Percentiles rank a stretch among this genome's conserved stretches.
phyloP scores from a whole-genome alignment of 1,140 invertebrate species.

The Bombus affinis region DNA sequence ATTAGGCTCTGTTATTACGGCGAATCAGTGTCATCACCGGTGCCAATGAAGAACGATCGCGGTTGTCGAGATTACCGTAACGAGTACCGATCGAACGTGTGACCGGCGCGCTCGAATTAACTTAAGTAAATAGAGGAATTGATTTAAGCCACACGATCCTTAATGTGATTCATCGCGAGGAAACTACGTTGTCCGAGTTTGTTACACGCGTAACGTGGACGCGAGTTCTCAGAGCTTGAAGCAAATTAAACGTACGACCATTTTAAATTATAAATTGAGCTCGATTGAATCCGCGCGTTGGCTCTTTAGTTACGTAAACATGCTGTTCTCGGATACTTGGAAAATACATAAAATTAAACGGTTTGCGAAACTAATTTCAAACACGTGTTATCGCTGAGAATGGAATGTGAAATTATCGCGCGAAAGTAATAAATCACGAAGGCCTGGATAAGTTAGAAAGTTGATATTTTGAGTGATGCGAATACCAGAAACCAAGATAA shows the following conservation, averaged over 20 bases:
- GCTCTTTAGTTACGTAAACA: too few relatives aligned
- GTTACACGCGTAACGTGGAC: background rate
- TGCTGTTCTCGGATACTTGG: background rate
- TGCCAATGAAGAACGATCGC: slow-evolving; percentile 57
- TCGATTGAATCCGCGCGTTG: background rate
- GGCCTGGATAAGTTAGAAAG: too few relatives aligned
- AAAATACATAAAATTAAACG: too few relatives aligned
- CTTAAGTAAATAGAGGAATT: slow-evolving; percentile 14
- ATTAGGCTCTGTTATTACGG: slow-evolving; percentile 48
- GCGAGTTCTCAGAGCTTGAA: background rate
- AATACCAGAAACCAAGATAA: too few relatives aligned
- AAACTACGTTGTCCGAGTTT: background rate
- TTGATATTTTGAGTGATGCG: too few relatives aligned
- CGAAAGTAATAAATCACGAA: too few relatives aligned
- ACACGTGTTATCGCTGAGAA: background rate
- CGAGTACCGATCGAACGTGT: slow-evolving; percentile 23
- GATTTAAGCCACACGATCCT: slow-evolving; percentile 1
- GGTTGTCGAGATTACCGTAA: slow-evolving; percentile 9
- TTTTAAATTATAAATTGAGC: slow-evolving; percentile 11
- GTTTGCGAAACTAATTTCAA: background rate
- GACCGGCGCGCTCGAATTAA: slow-evolving; percentile 16
- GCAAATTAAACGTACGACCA: background rate
- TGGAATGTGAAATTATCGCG: too few relatives aligned
- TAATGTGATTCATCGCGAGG: background rate
- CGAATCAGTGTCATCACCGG: slow-evolving; percentile 48